These are phyloP conservation scores for Nasonia oneida DNA, from an alignment of 2,888 invertebrate species.

Conservation along the genomic window DNA sequence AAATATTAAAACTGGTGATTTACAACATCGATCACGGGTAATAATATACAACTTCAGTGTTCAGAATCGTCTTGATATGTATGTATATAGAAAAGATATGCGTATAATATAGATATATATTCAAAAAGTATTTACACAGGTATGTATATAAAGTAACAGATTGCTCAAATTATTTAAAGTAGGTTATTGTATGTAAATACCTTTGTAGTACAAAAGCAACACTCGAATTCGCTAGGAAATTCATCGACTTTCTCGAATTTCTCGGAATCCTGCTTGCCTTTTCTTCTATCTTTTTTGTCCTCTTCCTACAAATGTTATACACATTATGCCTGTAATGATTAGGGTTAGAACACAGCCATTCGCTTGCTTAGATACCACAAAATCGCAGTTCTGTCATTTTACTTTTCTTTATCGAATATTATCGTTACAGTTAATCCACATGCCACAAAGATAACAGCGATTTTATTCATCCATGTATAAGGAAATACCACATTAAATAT, in stretches of 20 bases:
- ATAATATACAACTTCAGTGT: constrained; percentile 40
- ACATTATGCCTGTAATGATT: constrained; percentile 68
- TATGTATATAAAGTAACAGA: constrained; percentile 34
- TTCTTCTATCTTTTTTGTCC: constrained; percentile 83
- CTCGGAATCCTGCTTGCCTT: constrained; percentile 74
- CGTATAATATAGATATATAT: constrained; percentile 4
- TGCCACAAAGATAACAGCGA: constrained; percentile 37
- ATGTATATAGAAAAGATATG: constrained; percentile 28
- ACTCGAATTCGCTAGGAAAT: constrained; percentile 97
- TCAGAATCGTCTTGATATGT: constrained; percentile 13
- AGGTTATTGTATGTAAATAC: constrained; percentile 81
- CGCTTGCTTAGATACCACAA: constrained; percentile 36
- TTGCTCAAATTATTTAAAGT: constrained; percentile 42
- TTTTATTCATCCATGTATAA: constrained; percentile 17
- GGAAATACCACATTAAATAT: constrained; percentile 35
- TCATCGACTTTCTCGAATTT: constrained; percentile 89
- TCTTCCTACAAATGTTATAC: constrained; percentile 78
- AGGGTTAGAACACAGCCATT: constrained; percentile 54
- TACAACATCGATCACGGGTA: constrained; percentile 41
- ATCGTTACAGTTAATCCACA: neutral
- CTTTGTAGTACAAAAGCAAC: constrained; percentile 98
- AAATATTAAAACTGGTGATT: constrained; percentile 45
- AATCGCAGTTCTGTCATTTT: constrained; percentile 36
- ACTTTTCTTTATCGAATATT: neutral
- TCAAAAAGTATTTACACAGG: constrained; percentile 58